phyloP scores from a whole-genome alignment of 2,797 vertebrate genomes.

The Schizopygopsis malacanthus region DNA sequence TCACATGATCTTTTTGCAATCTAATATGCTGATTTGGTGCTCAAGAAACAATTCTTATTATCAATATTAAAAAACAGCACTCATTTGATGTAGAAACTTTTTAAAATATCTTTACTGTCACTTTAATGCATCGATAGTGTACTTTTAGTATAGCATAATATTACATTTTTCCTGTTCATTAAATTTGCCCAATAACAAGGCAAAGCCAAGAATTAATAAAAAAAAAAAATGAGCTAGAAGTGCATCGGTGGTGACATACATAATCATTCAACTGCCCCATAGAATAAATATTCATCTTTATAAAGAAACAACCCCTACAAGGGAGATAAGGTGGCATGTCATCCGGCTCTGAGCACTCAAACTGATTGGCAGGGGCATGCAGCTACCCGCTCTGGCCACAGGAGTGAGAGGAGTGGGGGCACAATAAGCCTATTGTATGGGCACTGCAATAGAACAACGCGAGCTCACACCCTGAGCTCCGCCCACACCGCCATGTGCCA shows the following conservation, averaged over 20 bases:
- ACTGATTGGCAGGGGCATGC: conserved; percentile 31
- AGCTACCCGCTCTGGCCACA: conserved; percentile 23
- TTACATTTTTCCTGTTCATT: background rate
- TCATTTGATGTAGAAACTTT: background rate
- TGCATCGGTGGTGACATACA: background rate
- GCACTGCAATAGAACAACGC: conserved; percentile 40
- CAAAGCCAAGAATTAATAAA: background rate
- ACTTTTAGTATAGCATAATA: background rate
- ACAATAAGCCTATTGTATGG: conserved; percentile 56
- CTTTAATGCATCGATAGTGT: background rate
- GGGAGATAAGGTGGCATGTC: background rate
- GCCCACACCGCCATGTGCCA: conserved; percentile 21
- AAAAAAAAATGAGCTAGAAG: background rate
- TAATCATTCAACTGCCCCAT: background rate
- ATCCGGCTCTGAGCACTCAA: background rate
- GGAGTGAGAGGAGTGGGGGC: conserved; percentile 5
- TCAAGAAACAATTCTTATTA: background rate
- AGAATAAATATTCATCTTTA: background rate
- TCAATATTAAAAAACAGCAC: background rate
- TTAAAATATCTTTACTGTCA: background rate
- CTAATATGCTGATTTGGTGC: no score
- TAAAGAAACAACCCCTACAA: background rate
- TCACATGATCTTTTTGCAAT: no score
- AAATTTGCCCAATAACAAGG: background rate
- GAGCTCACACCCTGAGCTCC: conserved; percentile 30